Percentiles rank a stretch among this genome's conserved stretches.
Conservation (phyloP, 2,888 invertebrate species). For the Acanthosepion pharaonis region DNA sequence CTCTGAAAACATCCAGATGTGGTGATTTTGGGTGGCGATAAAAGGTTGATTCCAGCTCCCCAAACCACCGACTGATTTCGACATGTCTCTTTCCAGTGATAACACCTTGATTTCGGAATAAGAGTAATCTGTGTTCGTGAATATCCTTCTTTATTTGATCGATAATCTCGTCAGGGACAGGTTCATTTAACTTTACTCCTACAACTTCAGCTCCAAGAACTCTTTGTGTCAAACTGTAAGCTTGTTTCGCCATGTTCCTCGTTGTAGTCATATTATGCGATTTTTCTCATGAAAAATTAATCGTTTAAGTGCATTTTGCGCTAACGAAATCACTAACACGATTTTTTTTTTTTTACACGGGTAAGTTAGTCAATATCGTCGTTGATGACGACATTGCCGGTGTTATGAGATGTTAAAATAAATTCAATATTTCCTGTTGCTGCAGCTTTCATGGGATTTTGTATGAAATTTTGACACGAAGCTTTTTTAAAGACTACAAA, state of each 20-base stretch:
- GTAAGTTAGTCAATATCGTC: not conserved
- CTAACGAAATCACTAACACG: not conserved
- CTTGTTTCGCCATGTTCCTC: conserved; percentile 37
- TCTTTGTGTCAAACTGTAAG: not conserved
- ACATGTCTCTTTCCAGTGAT: conserved; percentile 67
- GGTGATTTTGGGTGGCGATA: conserved; percentile 70
- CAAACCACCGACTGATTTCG: conserved; percentile 69
- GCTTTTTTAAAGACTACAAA: not conserved
- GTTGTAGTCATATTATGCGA: not conserved
- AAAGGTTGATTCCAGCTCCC: conserved; percentile 70
- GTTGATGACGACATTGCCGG: not conserved
- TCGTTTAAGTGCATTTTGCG: not conserved
- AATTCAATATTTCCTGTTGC: not conserved
- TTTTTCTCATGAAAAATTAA: not conserved
- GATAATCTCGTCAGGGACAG: conserved; percentile 59
- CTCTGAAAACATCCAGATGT: conserved; percentile 70
- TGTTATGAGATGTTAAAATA: not conserved
- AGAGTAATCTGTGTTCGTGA: conserved; percentile 64
- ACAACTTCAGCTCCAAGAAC: conserved; percentile 62
- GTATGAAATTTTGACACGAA: not conserved
- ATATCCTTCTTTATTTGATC: conserved; percentile 63
- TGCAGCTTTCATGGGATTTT: not conserved
- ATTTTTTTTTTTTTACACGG: not conserved
- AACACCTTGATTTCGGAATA: conserved; percentile 68
- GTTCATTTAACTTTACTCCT: conserved; percentile 61